Conservation (phyloP, 2,113 vertebrate species). For the Lagenorhynchus albirostris region DNA sequence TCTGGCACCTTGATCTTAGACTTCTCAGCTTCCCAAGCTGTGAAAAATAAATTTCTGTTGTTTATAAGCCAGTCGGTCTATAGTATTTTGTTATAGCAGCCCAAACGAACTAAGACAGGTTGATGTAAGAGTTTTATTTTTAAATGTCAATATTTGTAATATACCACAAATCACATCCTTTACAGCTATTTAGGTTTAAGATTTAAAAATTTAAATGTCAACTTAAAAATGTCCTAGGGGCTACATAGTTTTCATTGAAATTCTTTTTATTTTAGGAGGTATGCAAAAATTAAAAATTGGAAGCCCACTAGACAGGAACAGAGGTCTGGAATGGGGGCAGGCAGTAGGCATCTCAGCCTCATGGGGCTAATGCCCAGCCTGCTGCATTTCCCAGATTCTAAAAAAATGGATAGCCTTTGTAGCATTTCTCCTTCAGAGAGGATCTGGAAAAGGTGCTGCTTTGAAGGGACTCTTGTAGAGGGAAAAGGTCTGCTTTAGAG, state of each 20-base stretch:
- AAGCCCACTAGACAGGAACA: background rate
- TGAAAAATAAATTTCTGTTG: background rate
- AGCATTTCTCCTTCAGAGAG: background rate
- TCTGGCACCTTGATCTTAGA: background rate
- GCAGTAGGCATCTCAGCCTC: background rate
- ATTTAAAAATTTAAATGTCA: background rate
- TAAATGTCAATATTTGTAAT: background rate
- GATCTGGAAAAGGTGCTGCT: background rate
- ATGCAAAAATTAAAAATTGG: background rate
- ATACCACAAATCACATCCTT: background rate
- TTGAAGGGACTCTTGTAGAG: background rate
- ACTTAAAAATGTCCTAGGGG: background rate
- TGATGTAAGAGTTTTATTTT: background rate
- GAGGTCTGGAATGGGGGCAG: background rate
- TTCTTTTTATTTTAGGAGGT: slow-evolving; percentile 6
- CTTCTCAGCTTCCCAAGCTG: background rate
- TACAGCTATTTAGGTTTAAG: background rate
- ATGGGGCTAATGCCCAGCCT: background rate
- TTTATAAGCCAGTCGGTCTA: background rate
- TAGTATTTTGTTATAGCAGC: background rate
- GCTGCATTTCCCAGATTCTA: background rate
- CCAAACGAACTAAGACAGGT: background rate
- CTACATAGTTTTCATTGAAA: background rate
- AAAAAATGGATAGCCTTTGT: background rate
- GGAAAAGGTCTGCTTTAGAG: background rate